Conservation (phyloP, 2,797 vertebrate genomes). For the Sphaeramia orbicularis region DNA sequence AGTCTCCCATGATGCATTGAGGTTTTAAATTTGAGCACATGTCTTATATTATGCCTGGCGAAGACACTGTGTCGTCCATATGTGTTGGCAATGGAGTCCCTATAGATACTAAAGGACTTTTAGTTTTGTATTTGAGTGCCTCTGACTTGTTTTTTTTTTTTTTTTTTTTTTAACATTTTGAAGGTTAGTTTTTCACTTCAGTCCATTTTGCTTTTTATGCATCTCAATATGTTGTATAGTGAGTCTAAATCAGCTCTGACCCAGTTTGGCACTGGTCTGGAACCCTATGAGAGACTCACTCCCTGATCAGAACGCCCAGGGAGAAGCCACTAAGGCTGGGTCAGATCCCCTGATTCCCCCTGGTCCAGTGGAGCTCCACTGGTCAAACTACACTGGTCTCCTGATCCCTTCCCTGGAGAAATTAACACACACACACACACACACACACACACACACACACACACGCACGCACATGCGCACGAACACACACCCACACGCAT, state of each 20-base stretch:
- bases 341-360: conserved; percentile 41
- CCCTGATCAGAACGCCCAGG: conserved; percentile 49
- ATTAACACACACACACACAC: conserved; percentile 43
- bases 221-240: background rate
- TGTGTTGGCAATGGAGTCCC: no score
- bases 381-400: conserved; percentile 63
- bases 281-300: conserved; percentile 42
- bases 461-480: no score
- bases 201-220: background rate
- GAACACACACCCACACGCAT: no score
- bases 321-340: conserved; percentile 50
- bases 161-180: no score
- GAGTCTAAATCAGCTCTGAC: conserved; percentile 25
- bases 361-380: conserved; percentile 49
- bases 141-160: no score
- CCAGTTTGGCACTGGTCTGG: conserved; percentile 49
- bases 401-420: conserved; percentile 63
- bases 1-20: no score
- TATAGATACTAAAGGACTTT: no score
- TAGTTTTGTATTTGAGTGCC: no score
- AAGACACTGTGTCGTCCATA: no score
- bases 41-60: no score
- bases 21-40: no score
- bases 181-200: no score
- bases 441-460: conserved; percentile 19